Percentiles rank a stretch among this genome's conserved stretches.
phyloP scores from a whole-genome alignment of 1,140 invertebrate genomes.

The Orchestia grillus region DNA sequence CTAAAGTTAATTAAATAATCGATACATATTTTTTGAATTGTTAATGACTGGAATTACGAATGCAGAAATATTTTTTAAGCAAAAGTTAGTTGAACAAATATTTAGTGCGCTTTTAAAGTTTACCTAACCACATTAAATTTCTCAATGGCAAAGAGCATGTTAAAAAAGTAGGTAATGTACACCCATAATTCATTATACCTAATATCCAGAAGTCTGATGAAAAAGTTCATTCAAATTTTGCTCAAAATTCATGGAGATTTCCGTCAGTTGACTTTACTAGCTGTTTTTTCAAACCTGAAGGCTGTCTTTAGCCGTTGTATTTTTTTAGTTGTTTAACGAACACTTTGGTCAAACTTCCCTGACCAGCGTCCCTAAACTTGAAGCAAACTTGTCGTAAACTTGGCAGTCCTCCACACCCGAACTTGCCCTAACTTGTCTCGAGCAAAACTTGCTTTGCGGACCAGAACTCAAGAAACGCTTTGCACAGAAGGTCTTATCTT shows the following conservation, averaged over 20 bases:
- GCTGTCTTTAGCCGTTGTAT: constrained; percentile 31
- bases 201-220: not conserved
- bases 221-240: not conserved
- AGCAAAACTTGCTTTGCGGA: constrained; percentile 32
- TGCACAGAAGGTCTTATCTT: not conserved
- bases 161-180: not conserved
- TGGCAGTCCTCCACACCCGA: constrained; percentile 51
- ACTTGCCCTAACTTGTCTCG: constrained; percentile 43
- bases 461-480: constrained; percentile 44
- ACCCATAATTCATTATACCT: too few relatives aligned
- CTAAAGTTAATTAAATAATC: too few relatives aligned
- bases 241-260: not conserved
- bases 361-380: constrained; percentile 51
- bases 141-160: not conserved
- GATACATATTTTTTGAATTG: too few relatives aligned
- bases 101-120: not conserved
- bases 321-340: constrained; percentile 41
- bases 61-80: not conserved
- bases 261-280: not conserved
- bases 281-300: not conserved
- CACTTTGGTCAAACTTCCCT: constrained; percentile 38
- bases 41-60: not conserved
- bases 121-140: not conserved
- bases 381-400: constrained; percentile 44
- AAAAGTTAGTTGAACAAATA: not conserved